Percentiles rank a stretch among this genome's conserved stretches.
phyloP scores from a whole-genome alignment of 2,797 vertebrate species.

The Brotogeris chrysoptera region DNA sequence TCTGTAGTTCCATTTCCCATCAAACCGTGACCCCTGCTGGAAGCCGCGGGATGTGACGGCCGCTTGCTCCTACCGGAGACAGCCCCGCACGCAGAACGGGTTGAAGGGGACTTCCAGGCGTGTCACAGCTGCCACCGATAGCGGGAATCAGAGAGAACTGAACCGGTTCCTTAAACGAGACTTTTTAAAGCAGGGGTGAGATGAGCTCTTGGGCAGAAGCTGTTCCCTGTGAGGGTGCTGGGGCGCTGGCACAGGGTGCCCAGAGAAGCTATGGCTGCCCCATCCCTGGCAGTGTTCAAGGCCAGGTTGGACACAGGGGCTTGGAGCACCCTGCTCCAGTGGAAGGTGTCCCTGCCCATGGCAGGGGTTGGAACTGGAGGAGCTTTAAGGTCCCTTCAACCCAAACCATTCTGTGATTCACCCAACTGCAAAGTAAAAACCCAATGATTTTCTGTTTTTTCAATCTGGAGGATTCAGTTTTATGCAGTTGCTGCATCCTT shows the following conservation, averaged over 20 bases:
- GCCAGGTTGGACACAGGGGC: too few species aligned
- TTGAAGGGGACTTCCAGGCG: background rate
- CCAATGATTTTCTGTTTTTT: background rate
- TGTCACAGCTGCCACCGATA: background rate
- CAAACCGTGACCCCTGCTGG: constrained; percentile 49
- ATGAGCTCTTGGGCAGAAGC: background rate
- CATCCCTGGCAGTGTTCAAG: background rate
- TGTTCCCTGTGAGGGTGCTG: background rate
- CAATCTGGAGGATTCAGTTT: background rate
- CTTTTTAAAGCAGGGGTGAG: background rate
- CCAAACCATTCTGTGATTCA: background rate
- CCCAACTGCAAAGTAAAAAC: background rate
- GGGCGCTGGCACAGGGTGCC: background rate
- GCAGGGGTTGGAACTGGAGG: background rate
- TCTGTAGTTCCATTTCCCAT: constrained; percentile 9
- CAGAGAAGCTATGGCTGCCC: background rate
- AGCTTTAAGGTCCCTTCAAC: background rate
- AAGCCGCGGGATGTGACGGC: background rate
- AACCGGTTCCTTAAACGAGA: background rate
- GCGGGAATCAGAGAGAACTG: background rate
- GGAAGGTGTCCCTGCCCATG: background rate
- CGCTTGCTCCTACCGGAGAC: accelerated
- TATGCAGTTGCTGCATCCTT: background rate
- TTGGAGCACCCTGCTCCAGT: background rate
- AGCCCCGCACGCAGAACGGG: accelerated